phyloP scores from a whole-genome alignment of 1,140 invertebrate species.

The Pinna nobilis region DNA sequence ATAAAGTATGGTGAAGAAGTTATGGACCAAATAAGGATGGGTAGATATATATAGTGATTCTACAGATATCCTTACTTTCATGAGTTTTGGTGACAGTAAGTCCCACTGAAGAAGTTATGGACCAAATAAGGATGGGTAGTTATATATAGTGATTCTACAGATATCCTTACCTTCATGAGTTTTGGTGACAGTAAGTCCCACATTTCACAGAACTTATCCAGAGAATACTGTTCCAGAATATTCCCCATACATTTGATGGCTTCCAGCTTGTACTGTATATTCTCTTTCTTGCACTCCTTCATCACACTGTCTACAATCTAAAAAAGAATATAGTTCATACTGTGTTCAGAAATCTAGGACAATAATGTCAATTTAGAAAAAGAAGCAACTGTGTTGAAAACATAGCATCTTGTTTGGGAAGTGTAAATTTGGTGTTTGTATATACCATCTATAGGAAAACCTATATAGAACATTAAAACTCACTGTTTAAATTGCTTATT shows the following conservation, averaged over 20 bases:
- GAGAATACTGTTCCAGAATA: constrained; percentile 83
- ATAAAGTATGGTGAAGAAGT: not conserved
- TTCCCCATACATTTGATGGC: constrained; percentile 84
- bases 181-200: constrained; percentile 78
- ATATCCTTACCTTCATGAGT: constrained; percentile 54
- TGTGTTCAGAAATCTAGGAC: no score
- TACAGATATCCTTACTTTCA: not conserved
- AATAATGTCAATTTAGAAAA: no score
- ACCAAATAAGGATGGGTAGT: not conserved
- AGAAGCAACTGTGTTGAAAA: no score
- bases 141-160: not conserved
- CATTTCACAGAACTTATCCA: constrained; percentile 86
- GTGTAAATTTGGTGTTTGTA: no score
- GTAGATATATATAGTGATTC: not conserved
- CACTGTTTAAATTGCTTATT: no score
- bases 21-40: not conserved
- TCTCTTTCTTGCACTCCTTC: constrained; percentile 87
- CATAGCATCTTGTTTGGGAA: no score
- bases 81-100: not conserved
- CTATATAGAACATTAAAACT: no score
- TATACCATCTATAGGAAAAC: no score
- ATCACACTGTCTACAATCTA: constrained; percentile 82
- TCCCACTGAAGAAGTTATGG: not conserved
- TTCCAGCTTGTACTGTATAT: constrained; percentile 84
- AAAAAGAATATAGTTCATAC: not conserved